Base-by-base conservation (phyloP, 2,797 vertebrate species). In the Lagocephalus sceleratus region DNA sequence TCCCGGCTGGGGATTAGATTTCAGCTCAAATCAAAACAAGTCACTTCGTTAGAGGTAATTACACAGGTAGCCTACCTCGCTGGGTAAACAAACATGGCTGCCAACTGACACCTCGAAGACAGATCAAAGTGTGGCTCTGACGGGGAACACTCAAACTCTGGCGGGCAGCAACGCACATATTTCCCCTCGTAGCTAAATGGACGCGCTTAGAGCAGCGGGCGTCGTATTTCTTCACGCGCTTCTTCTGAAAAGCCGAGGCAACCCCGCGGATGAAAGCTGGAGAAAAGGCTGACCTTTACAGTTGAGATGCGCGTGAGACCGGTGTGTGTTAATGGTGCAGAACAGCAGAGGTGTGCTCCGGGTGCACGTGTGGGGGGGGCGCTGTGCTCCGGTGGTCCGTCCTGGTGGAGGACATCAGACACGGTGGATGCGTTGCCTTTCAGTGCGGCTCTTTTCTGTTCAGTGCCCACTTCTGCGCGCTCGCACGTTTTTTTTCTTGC, bases 31-130 rank as follows among this genome's bases (percentile, higher is more conserved):
- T 89, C 88, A 87, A 86, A 90, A 90, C 88, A 90, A 89, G 85
- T 85, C 87, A 87, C 87, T 86, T 89, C 83, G 75, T 90, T 88
- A 88, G 84, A 84, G 78, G 82, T 85, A 87, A 89, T 89, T 89
- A 88, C 86, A 82, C 83, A 88, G 85, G 85, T 89, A 86, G 83
- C 70, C 79, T 79, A 81, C 75, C 87, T 81, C 77, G 29, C 75
- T 76, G 66, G 73, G 81, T 73, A 89, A 90, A 89, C 87, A 90
- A 90, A 89, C 88, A 88, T 81, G 80, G 71, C 81, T 68, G 86
- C 79, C 78, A 82, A 74, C 73, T 83, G 88, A 88, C 86, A 84
- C 72, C 79, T 66, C 25, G 84, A 76, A 76, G 83, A 88, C 79
- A 82, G 87, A 88, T 90, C 83, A 88, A 90, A 89, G 88, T 21